Percentiles rank a stretch among this genome's conserved stretches.
Evolutionary conservation across 1,140 invertebrate species (phyloP).

Genomic region (Zaprionus taronus): DNA sequence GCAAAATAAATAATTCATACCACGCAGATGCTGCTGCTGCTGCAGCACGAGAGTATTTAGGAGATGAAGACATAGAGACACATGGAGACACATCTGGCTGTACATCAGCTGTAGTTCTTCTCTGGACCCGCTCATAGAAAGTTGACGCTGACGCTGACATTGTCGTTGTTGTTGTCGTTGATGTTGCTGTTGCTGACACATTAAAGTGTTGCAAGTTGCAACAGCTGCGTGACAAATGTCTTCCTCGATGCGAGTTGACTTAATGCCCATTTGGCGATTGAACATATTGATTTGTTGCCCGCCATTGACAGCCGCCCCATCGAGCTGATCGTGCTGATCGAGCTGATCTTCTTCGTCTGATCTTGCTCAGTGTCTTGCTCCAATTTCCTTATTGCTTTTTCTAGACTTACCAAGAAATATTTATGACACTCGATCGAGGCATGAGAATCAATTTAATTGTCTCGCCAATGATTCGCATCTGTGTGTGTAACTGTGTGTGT

Average conservation of each 20-base stretch:
- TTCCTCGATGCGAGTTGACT: conserved; percentile 77
- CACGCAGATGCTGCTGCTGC: conserved; percentile 32
- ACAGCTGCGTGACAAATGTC: conserved; percentile 76
- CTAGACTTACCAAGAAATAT: conserved; percentile 63
- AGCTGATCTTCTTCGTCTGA: not conserved
- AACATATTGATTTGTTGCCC: conserved; percentile 75
- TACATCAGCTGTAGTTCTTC: conserved; percentile 27
- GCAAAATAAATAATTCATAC: conserved; percentile 80
- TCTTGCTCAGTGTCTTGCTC: conserved; percentile 48
- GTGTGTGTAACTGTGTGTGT: not conserved
- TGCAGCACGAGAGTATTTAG: conserved; percentile 56
- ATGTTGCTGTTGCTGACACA: conserved; percentile 51
- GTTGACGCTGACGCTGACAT: conserved; percentile 38
- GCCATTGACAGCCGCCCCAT: conserved; percentile 49
- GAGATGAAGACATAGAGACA: conserved; percentile 75
- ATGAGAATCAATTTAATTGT: conserved; percentile 63
- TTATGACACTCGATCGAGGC: conserved; percentile 56
- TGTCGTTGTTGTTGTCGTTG: no score
- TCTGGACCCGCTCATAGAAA: conserved; percentile 54
- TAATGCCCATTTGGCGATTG: conserved; percentile 73
- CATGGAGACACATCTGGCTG: conserved; percentile 10
- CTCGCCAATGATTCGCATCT: conserved; percentile 2
- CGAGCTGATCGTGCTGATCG: not conserved
- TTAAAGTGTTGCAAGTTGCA: conserved; percentile 70
- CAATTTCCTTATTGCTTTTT: conserved; percentile 60